phyloP scores from a whole-genome alignment of 2,113 vertebrate genomes.

The Dendropsophus ebraccatus region DNA sequence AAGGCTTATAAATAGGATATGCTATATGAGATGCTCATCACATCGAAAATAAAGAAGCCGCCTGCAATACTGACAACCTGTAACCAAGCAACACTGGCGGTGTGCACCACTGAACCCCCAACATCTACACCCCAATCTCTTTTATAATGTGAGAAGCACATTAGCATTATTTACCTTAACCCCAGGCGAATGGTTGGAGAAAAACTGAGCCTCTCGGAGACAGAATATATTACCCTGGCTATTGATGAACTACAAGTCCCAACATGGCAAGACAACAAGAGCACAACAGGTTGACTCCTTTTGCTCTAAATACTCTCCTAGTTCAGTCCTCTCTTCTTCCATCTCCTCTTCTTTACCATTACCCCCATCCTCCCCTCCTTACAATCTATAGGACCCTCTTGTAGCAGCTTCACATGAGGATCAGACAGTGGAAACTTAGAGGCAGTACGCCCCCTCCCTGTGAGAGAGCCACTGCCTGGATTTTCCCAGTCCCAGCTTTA shows the following conservation, averaged over 20 bases:
- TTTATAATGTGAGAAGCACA: not conserved
- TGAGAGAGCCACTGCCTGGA: conserved; percentile 56
- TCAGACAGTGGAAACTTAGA: conserved; percentile 29
- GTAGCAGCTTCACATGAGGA: conserved; percentile 11
- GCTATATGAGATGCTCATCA: too few relatives aligned
- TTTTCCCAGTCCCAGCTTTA: conserved; percentile 9
- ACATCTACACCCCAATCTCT: not conserved
- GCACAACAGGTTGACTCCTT: not conserved
- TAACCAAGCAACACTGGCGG: too few relatives aligned
- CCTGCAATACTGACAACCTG: too few relatives aligned
- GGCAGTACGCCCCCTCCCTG: conserved; percentile 41
- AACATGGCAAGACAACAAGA: not conserved
- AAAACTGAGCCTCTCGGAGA: too few relatives aligned
- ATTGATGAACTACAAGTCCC: not conserved
- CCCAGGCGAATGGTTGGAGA: not conserved
- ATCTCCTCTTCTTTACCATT: not conserved
- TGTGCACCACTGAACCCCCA: not conserved
- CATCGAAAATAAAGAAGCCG: too few relatives aligned
- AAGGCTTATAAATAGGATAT: too few relatives aligned
- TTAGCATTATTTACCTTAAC: not conserved
- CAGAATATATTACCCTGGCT: too few relatives aligned
- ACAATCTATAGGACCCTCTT: conserved; percentile 17
- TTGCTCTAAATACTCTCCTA: not conserved
- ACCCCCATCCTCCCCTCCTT: not conserved
- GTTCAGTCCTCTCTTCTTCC: not conserved